Evolutionary conservation across 2,888 invertebrate genomes (phyloP), one percentile per base, ranked within the genome.

Genomic region (Eristalis arbustorum): DNA sequence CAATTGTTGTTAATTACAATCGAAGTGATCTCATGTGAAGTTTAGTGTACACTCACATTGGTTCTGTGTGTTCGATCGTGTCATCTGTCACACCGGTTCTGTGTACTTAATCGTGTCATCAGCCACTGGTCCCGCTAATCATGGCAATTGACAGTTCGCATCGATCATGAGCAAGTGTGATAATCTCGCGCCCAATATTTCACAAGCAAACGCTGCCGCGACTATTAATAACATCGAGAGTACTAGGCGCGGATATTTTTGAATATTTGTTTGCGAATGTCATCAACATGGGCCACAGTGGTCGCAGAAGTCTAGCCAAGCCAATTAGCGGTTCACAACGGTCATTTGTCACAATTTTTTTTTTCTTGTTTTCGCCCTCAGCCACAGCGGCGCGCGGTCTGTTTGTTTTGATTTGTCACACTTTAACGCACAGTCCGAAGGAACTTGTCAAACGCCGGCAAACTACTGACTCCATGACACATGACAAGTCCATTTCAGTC

Each of bases 1-100:
- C 78, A 66, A 78, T 64, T 78, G 57, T 59, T 78, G 78, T 34
- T 78, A 78, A 78, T 78, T 72, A 57, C 37, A 61, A 49, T 37
- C 49, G 14, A 49, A 49, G 68, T 69, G 68, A 62, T 56, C 49
- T 68, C 61, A 68, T 76, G 68, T 64, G 64, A 18, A 40, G 40
- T 10, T 28, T 10, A 67, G 28, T 67, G 67, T 67, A 49, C 40
- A 62, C 72, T 31, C 56, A 31, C 61, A 34, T 56, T 34, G 25
- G 62, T 76, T 49, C 49, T 49, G 6, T 31, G 31, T 31, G 68
- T 40, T 76, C 49, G 62, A 67, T 37, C 49, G 22, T 56, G 28
- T 49, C 57, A 61, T n/a, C 31, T 49, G 59, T 31, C 56, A 31
- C 61, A 34, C 37, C 25, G 25, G 62, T 76, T 56, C 49, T 61